Evolutionary conservation across 2,113 vertebrate genomes (phyloP).

Genomic region (Mandrillus leucophaeus): DNA sequence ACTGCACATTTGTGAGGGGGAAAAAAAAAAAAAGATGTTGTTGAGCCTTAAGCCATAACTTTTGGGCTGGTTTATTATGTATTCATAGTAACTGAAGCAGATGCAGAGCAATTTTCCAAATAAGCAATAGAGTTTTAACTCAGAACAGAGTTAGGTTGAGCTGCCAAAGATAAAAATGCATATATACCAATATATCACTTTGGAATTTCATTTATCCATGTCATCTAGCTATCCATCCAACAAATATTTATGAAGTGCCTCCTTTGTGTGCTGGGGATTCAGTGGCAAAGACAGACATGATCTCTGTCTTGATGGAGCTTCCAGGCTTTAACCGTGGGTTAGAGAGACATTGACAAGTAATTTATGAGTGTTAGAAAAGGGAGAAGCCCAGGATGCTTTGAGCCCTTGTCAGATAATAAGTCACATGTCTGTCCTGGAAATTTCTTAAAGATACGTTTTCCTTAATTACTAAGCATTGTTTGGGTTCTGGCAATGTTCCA

Average conservation of each 20-base stretch:
- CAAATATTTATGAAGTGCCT: background rate
- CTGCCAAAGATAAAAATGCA: background rate
- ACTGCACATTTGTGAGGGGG: background rate
- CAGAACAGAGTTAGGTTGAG: background rate
- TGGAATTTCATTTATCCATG: background rate
- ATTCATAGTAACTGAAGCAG: background rate
- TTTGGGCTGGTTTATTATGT: background rate
- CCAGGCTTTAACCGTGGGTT: background rate
- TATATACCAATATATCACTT: background rate
- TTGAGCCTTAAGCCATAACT: background rate
- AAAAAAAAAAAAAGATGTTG: background rate
- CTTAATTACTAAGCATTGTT: slow-evolving; percentile 34
- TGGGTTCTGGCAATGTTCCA: slow-evolving; percentile 29
- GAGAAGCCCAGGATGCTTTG: background rate
- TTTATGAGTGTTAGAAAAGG: slow-evolving; percentile 8
- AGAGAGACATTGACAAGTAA: background rate
- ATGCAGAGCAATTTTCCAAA: background rate
- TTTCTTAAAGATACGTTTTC: slow-evolving; percentile 48
- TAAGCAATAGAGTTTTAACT: background rate
- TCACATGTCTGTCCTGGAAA: background rate
- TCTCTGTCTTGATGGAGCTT: background rate
- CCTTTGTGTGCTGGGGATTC: background rate
- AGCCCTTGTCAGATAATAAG: slow-evolving; percentile 20
- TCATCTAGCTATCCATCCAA: background rate
- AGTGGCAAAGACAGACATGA: background rate